A percentile compares a stretch with the other conserved stretches of the same genome.
Conservation (phyloP, 2,888 invertebrate species). For the Acrocera orbiculus region DNA sequence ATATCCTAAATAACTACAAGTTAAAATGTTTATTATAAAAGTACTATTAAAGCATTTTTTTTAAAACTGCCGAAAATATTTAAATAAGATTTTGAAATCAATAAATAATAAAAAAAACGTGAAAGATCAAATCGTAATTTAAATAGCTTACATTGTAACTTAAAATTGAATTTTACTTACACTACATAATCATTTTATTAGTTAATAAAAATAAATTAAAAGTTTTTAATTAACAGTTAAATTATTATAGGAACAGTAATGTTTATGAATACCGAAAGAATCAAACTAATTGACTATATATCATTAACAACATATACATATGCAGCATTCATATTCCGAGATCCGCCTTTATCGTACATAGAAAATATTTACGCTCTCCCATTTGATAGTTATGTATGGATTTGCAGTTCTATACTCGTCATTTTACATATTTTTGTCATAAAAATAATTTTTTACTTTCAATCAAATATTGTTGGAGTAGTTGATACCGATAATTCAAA, state of each 20-base stretch:
- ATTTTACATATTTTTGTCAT: slow-evolving; percentile 3
- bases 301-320: slow-evolving; percentile 36
- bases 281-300: slow-evolving; percentile 34
- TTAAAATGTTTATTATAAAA: no score
- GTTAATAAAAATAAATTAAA: no score
- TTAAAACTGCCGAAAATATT: no score
- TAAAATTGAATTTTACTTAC: no score
- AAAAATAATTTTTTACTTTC: slow-evolving; percentile 1
- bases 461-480: background rate
- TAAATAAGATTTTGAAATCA: no score
- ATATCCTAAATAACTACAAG: no score
- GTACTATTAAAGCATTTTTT: no score
- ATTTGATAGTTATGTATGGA: slow-evolving; percentile 44
- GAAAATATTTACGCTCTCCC: slow-evolving; percentile 48
- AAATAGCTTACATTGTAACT: no score
- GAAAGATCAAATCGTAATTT: no score
- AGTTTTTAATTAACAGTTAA: no score
- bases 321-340: slow-evolving; percentile 43
- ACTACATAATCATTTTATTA: no score
- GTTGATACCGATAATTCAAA: background rate
- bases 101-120: no score
- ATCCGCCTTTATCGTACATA: slow-evolving; percentile 45
- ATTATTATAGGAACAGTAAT: slow-evolving; percentile 26
- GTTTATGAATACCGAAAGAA: slow-evolving; percentile 24
- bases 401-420: slow-evolving; percentile 36